Evolutionary conservation across 2,888 invertebrate species (phyloP).

Genomic region (Luffia ferchaultella): DNA sequence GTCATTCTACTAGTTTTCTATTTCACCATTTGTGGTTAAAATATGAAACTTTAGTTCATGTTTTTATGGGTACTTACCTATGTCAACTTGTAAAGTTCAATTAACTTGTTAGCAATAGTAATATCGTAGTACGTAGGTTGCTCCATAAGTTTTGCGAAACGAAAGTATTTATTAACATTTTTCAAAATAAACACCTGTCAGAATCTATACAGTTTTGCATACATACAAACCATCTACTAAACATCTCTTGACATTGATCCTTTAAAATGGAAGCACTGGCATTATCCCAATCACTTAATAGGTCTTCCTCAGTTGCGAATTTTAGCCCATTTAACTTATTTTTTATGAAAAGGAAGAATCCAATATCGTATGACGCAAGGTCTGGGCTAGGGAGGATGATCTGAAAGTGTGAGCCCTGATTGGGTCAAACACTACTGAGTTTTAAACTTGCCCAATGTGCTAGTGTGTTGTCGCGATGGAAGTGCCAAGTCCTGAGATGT

Average conservation of each 20-base stretch:
- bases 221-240: not conserved
- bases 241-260: not conserved
- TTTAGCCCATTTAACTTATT: not conserved
- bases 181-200: not conserved
- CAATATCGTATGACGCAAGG: not conserved
- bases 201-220: not conserved
- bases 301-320: not conserved
- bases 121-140: not conserved
- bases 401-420: not conserved
- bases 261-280: not conserved
- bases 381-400: not conserved
- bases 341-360: not conserved
- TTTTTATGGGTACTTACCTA: too few species aligned
- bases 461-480: not conserved
- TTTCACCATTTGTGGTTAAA: too few species aligned
- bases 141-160: not conserved
- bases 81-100: too few species aligned
- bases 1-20: too few species aligned
- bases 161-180: not conserved
- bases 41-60: too few species aligned
- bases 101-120: too few species aligned
- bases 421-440: not conserved
- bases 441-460: not conserved
- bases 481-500: not conserved
- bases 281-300: not conserved